Evolutionary conservation across 2,888 invertebrate genomes (phyloP).

Genomic region (Yponomeuta cagnagella): DNA sequence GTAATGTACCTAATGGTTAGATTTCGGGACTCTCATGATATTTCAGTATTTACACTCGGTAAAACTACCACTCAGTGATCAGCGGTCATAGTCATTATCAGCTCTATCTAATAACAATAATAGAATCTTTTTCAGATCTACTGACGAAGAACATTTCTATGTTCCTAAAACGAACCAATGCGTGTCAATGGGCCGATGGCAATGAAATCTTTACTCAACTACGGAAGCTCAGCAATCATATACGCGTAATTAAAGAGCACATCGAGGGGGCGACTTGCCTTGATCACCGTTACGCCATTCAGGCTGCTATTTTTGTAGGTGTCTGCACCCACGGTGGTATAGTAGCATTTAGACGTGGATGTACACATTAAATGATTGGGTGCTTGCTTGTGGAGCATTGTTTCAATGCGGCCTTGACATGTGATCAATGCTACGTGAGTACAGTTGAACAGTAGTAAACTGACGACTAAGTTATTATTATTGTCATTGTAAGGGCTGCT

Average conservation of each 20-base stretch:
- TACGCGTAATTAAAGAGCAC: conserved; percentile 43
- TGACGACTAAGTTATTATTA: neutral
- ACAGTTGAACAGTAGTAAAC: neutral
- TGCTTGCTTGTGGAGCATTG: neutral
- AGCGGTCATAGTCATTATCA: no score
- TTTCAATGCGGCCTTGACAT: conserved; percentile 1
- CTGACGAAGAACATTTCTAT: no score
- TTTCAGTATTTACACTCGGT: no score
- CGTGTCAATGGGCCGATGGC: no score
- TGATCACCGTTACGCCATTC: conserved; percentile 24
- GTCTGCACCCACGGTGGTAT: conserved; percentile 8
- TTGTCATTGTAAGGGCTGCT: no score
- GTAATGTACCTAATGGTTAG: no score
- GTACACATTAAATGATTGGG: conserved; percentile 2
- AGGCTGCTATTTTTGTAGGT: conserved; percentile 13
- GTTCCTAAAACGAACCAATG: no score
- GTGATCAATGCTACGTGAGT: neutral
- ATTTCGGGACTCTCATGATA: no score
- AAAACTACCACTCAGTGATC: no score
- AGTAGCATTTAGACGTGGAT: neutral
- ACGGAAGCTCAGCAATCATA: conserved; percentile 25
- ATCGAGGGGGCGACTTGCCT: conserved; percentile 36
- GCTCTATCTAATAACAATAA: no score
- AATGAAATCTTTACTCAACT: neutral
- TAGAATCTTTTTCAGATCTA: no score